Conservation (phyloP, 2,113 vertebrate species). For the Fregata magnificens region DNA sequence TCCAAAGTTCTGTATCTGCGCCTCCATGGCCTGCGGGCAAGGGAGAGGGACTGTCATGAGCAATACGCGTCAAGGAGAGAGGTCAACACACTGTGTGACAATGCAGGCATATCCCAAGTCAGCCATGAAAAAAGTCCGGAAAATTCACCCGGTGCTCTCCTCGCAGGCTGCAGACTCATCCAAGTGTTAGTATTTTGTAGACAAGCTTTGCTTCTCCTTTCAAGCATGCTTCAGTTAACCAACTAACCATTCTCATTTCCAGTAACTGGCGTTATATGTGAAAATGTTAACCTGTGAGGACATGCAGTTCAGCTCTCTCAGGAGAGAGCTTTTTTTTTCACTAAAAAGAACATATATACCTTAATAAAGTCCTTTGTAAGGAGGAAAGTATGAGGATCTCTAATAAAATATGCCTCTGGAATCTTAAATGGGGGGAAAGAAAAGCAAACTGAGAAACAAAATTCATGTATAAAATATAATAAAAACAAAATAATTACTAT, state of each 20-base stretch:
- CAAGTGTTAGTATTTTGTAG: constrained; percentile 94
- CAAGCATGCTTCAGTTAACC: constrained; percentile 91
- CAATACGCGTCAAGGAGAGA: constrained; percentile 89
- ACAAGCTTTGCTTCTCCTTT: constrained; percentile 93
- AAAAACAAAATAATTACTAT: background rate
- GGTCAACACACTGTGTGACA: constrained; percentile 91
- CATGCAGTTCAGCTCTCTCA: constrained; percentile 78
- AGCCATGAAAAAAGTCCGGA: constrained; percentile 86
- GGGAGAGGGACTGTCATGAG: constrained; percentile 86
- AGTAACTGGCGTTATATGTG: constrained; percentile 74
- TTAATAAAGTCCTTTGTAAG: constrained; percentile 78
- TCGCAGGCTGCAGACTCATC: constrained; percentile 89
- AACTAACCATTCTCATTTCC: constrained; percentile 85
- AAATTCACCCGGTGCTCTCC: constrained; percentile 79
- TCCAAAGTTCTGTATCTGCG: constrained; percentile 97
- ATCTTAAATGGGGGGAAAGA: constrained; percentile 70
- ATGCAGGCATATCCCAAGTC: constrained; percentile 91
- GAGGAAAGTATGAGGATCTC: constrained; percentile 80
- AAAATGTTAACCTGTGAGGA: constrained; percentile 88
- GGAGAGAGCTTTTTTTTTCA: constrained; percentile 46
- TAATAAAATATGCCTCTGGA: constrained; percentile 83
- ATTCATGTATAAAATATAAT: background rate
- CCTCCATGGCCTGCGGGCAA: constrained; percentile 93
- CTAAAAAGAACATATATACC: constrained; percentile 68
- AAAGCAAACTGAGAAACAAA: constrained; percentile 51